Evolutionary conservation across 2,797 vertebrate species (phyloP), one percentile per base, ranked within the genome.

Genomic region (Anisognathus igniventris): DNA sequence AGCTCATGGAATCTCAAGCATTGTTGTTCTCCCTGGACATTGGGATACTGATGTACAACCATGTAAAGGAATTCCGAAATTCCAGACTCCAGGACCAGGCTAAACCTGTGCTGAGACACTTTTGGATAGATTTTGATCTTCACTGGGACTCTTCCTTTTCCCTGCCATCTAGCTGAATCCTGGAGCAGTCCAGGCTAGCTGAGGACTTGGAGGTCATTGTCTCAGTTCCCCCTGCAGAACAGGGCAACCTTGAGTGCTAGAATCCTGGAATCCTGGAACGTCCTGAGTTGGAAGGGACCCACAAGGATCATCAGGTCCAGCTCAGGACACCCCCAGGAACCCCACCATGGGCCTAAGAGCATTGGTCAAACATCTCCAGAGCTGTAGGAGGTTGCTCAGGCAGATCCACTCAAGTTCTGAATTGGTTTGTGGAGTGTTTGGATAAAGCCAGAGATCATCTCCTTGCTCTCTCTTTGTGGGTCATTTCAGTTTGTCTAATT

Each of bases 1-100:
- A 33, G 61, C 47, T 50, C 33, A 5, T 33, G 45, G n/a, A 18
- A 16, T 40, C 56, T 31, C 33, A 5, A 0, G 0, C 1, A 0
- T n/a, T 30, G 4, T 21, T 71, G 5, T 6, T 60, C 67, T 64
- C 28, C n/a, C 24, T 3, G 3, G 20, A 24, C 30, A 1, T 0
- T 21, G 33, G 54, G 60, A 18, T 57, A 12, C 45, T 64, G 22
- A 12, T 44, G 30, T 31, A 14, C 23, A 73, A 1, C 45, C 2
- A 0, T 30, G 19, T 16, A 51, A 39, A 56, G 40, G 60, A 60
- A 4, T 13, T 62, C 37, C 50, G 73, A 61, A 53, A 25, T 76
- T 73, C 18, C 64, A 60, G 27, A 28, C 31, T 35, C 31, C 39
- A 37, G 31, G 54, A 28, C 33, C 28, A 33, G 73, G 44, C 39